Percentiles rank a stretch among this genome's conserved stretches.
Evolutionary conservation across 2,113 vertebrate genomes (phyloP).

Genomic region (Corapipo altera): DNA sequence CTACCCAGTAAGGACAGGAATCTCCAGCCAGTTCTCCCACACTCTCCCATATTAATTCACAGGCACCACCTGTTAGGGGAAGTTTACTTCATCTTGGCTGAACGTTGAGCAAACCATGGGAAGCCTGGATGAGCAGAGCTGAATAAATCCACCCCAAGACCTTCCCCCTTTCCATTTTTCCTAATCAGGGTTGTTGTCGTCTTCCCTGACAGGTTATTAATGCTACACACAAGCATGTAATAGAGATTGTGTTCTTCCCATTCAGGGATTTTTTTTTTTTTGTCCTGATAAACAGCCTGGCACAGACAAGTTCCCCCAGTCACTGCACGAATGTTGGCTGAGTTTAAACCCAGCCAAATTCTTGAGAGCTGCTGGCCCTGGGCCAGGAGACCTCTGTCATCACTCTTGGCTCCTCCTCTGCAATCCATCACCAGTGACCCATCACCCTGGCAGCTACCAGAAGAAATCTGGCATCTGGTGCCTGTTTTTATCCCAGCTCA

Average conservation of each 20-base stretch:
- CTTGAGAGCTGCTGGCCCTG: not conserved
- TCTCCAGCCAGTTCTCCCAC: not conserved
- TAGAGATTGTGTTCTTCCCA: conserved; percentile 7
- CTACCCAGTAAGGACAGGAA: not conserved
- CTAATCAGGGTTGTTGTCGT: conserved; percentile 24
- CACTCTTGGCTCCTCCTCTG: conserved; percentile 35
- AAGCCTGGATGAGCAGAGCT: not conserved
- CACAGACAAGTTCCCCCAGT: not conserved
- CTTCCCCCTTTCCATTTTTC: not conserved
- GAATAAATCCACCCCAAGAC: not conserved
- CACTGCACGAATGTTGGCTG: not conserved
- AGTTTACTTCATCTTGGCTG: not conserved
- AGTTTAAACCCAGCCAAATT: not conserved
- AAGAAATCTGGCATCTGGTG: conserved; percentile 34
- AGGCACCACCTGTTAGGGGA: not conserved
- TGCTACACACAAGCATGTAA: not conserved
- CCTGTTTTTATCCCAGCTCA: not conserved
- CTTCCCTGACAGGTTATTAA: conserved; percentile 16
- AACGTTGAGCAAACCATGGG: not conserved
- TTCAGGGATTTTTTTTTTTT: not conserved
- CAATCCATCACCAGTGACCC: conserved; percentile 40
- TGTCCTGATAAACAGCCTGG: conserved; percentile 46
- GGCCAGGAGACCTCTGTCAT: conserved; percentile 32
- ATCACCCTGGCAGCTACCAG: conserved; percentile 21
- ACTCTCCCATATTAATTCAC: not conserved